Percentiles rank a stretch among this genome's conserved stretches.
These are phyloP conservation scores for Nasua narica DNA, from an alignment of 2,797 vertebrate genomes.

Conservation along the genomic window DNA sequence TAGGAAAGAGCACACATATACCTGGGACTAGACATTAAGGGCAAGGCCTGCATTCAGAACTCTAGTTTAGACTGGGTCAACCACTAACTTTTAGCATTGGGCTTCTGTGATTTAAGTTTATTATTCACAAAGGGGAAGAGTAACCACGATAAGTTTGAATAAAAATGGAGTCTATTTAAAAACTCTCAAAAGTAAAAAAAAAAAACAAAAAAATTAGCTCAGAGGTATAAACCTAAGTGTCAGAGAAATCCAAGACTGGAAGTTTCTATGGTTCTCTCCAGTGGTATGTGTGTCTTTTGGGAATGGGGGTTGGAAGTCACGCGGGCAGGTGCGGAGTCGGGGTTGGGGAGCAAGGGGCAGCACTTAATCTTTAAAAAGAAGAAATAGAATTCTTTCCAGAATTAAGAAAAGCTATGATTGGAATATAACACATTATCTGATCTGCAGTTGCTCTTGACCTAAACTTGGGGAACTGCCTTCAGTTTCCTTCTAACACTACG, in stretches of 20 bases:
- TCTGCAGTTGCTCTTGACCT: not conserved
- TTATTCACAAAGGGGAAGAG: not conserved
- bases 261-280: not conserved
- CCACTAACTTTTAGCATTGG: not conserved
- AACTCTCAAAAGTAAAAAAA: not conserved
- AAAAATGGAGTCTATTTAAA: not conserved
- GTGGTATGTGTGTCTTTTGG: not conserved
- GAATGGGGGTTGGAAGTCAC: too few relatives aligned
- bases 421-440: not conserved
- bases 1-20: not conserved
- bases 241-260: not conserved
- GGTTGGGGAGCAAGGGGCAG: fast-evolving
- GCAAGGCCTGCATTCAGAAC: not conserved
- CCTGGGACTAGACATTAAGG: not conserved
- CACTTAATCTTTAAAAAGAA: not conserved
- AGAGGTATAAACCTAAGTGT: not conserved
- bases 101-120: not conserved
- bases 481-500: not conserved
- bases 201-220: not conserved
- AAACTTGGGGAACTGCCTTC: not conserved
- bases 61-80: not conserved
- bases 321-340: fast-evolving
- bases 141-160: not conserved
- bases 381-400: not conserved
- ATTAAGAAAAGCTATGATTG: not conserved